Evolutionary conservation across 2,888 invertebrate species (phyloP).

Genomic region (Dendrolimus houi): DNA sequence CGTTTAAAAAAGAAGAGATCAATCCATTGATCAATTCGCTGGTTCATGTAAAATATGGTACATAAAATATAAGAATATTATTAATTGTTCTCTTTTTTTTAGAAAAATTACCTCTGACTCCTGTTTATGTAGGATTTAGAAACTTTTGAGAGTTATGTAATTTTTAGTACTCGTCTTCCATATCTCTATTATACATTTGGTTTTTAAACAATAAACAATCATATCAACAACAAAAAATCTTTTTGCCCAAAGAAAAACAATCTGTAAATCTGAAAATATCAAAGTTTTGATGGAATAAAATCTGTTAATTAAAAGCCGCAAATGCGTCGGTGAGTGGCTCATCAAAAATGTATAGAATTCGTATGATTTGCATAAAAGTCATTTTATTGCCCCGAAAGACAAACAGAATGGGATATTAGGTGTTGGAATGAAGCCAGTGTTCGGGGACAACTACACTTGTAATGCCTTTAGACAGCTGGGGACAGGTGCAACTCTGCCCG

Average conservation of each 20-base stretch:
- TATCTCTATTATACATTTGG: no score
- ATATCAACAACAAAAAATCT: neutral
- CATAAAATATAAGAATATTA: no score
- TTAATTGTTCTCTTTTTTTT: no score
- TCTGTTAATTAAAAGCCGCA: constrained; percentile 66
- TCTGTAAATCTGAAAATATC: constrained; percentile 38
- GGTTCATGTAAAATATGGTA: no score
- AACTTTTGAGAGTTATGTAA: no score
- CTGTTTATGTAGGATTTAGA: no score
- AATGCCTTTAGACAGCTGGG: constrained; percentile 3
- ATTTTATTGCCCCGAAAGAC: constrained; percentile 75
- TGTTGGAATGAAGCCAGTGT: constrained; percentile 60
- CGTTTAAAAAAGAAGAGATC: no score
- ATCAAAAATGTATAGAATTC: constrained; percentile 77
- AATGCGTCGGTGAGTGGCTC: constrained; percentile 58
- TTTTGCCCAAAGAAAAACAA: constrained; percentile 21
- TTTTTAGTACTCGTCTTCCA: no score
- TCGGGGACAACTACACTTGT: constrained; percentile 32
- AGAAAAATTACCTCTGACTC: no score
- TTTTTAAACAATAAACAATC: no score
- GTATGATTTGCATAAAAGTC: constrained; percentile 76
- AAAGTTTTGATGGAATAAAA: constrained; percentile 63
- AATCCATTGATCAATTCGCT: no score
- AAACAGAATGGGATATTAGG: constrained; percentile 74
- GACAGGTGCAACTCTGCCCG: constrained; percentile 3